A percentile compares a stretch with the other conserved stretches of the same genome.
These are phyloP conservation scores for Dromococcyx pavoninus DNA, from an alignment of 2,797 vertebrate genomes.

Conservation along the genomic window DNA sequence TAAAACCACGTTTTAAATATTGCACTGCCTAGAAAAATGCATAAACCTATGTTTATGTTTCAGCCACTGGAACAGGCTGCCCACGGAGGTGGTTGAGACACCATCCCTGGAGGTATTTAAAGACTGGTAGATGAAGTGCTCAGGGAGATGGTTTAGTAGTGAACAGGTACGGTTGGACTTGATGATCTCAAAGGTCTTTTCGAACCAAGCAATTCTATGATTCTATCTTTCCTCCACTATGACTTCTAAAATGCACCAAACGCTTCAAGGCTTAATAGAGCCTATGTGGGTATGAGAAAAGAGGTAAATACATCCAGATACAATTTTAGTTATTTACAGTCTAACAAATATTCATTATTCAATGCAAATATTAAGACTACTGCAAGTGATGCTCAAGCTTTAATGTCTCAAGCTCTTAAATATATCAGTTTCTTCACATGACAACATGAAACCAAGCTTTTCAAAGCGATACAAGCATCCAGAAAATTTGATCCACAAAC, in stretches of 20 bases:
- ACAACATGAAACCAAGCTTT: not conserved
- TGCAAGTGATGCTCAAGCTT: not conserved
- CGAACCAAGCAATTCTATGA: too few species aligned
- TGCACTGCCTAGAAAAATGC: not conserved
- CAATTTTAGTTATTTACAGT: not conserved
- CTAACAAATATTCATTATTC: not conserved
- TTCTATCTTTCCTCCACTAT: not conserved
- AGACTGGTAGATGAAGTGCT: too few species aligned
- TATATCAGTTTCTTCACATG: not conserved
- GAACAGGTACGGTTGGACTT: too few species aligned
- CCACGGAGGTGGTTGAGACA: too few species aligned
- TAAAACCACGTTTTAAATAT: not conserved
- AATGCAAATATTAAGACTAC: not conserved
- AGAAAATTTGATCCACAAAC: not conserved
- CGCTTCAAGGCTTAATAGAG: not conserved
- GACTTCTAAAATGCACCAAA: not conserved
- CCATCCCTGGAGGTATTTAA: too few species aligned
- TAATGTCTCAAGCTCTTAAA: not conserved
- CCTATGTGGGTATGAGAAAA: not conserved
- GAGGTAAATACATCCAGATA: not conserved
- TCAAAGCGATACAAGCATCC: not conserved
- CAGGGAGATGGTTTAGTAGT: too few species aligned
- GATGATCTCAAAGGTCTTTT: too few species aligned
- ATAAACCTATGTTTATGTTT: not conserved
- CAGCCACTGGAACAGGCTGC: too few species aligned